Conservation (phyloP, 2,888 invertebrate species). For the Willowsia nigromaculata region DNA sequence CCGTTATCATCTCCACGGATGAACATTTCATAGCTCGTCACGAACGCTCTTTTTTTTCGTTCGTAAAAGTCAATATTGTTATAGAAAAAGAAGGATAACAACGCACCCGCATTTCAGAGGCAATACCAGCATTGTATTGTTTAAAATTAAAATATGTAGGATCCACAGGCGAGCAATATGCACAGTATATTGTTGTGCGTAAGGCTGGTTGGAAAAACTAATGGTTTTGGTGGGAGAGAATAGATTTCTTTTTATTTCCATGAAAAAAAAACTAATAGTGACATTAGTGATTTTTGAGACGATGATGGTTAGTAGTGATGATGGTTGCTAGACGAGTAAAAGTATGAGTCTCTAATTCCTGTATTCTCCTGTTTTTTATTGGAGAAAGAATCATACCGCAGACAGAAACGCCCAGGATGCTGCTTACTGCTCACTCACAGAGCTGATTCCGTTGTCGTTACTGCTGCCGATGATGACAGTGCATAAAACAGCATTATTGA, state of each 20-base stretch:
- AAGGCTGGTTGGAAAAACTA: background rate
- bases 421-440: constrained; percentile 38
- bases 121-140: background rate
- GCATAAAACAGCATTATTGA: constrained; percentile 74
- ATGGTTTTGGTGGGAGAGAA: background rate
- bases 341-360: constrained; percentile 49
- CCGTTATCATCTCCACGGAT: background rate
- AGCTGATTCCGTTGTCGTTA: constrained; percentile 14
- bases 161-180: background rate
- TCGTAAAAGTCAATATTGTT: background rate
- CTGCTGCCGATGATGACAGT: constrained; percentile 69
- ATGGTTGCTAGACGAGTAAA: background rate
- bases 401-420: constrained; percentile 68
- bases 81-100: background rate
- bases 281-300: constrained; percentile 60
- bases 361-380: constrained; percentile 52
- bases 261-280: constrained; percentile 57
- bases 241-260: constrained; percentile 45
- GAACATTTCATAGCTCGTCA: background rate
- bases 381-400: constrained; percentile 59
- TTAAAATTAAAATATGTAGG: constrained; percentile 20
- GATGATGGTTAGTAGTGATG: background rate
- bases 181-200: background rate
- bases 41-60: background rate
- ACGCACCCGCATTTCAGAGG: background rate